These are phyloP conservation scores for Caenorhabditis sp. DNA, from an alignment of 2,888 invertebrate species.

Conservation along the genomic window DNA sequence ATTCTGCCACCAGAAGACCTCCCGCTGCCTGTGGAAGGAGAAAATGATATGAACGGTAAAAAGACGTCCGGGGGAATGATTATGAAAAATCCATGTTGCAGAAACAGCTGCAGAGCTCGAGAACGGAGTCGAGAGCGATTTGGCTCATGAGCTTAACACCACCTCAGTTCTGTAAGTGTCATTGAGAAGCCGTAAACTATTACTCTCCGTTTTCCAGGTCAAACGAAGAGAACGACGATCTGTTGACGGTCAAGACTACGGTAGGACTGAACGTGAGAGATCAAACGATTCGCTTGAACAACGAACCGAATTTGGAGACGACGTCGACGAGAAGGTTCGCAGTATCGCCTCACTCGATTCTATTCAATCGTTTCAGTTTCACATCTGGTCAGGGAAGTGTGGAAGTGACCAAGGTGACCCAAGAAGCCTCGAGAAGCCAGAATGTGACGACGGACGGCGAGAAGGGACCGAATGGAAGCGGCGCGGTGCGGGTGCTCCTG, in stretches of 20 bases:
- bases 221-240: constrained; percentile 12
- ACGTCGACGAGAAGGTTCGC: constrained; percentile 10
- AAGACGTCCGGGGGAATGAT: no score
- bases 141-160: constrained; percentile 12
- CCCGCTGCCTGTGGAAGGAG: background rate
- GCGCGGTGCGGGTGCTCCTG: background rate
- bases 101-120: constrained; percentile 15
- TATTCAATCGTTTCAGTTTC: constrained; percentile 25
- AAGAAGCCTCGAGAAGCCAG: constrained; percentile 3
- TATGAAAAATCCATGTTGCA: no score
- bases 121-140: constrained; percentile 26
- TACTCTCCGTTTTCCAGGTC: no score
- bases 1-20: constrained; percentile 15
- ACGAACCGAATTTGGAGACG: background rate
- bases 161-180: constrained; percentile 22
- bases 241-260: constrained; percentile 44
- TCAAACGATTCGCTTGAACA: constrained; percentile 1
- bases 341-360: background rate
- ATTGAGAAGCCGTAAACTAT: no score
- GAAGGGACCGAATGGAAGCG: constrained; percentile 3
- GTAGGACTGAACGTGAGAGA: constrained; percentile 49
- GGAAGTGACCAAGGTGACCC: constrained; percentile 38
- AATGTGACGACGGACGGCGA: constrained; percentile 28
- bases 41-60: constrained; percentile 5
- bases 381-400: constrained; percentile 36